Conservation (phyloP, 2,113 vertebrate genomes). For the Brienomyrus longianalis region DNA sequence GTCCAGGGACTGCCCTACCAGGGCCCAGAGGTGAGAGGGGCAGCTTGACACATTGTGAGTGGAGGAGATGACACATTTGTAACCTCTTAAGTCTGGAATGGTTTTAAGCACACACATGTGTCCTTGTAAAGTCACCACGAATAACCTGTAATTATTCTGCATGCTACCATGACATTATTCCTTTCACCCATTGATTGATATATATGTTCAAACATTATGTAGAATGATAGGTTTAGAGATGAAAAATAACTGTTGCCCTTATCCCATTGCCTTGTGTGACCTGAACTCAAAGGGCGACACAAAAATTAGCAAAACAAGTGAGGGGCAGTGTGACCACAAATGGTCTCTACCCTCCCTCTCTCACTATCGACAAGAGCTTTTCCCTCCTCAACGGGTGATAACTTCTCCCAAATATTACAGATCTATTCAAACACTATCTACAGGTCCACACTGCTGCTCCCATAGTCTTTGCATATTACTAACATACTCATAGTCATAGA, state of each 20-base stretch:
- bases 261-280: not conserved
- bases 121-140: not conserved
- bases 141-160: not conserved
- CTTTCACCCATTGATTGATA: not conserved
- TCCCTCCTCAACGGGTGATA: not conserved
- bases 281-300: not conserved
- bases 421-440: not conserved
- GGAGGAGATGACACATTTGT: not conserved
- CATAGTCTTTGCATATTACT: not conserved
- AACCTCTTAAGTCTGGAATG: not conserved
- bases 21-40: conserved; percentile 62
- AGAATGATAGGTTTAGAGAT: not conserved
- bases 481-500: not conserved
- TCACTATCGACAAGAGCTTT: not conserved
- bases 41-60: not conserved
- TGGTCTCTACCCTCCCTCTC: not conserved
- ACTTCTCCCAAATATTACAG: not conserved
- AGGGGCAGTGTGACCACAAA: not conserved
- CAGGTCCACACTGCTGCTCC: not conserved
- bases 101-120: not conserved
- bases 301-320: not conserved
- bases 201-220: not conserved
- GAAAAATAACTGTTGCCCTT: not conserved
- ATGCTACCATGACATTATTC: not conserved
- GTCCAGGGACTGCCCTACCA: conserved; percentile 64